Evolutionary conservation across 1,140 invertebrate genomes (phyloP).

Genomic region (Chlorops oryzae): DNA sequence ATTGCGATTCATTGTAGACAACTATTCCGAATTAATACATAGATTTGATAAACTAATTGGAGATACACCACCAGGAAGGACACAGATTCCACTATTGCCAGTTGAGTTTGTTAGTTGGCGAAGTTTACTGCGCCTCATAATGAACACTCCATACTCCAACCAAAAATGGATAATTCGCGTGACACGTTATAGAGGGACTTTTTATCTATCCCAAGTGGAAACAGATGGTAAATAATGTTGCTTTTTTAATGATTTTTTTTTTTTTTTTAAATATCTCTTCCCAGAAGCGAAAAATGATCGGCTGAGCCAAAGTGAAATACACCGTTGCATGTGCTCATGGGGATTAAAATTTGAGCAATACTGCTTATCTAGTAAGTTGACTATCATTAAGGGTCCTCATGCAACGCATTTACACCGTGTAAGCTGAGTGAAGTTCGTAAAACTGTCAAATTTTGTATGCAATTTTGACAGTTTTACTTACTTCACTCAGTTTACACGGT

Average conservation of each 20-base stretch:
- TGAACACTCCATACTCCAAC: slow-evolving; percentile 59
- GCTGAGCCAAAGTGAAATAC: slow-evolving; percentile 48
- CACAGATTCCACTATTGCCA: slow-evolving; percentile 12
- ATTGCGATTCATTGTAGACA: slow-evolving; percentile 50
- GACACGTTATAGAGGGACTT: slow-evolving; percentile 58
- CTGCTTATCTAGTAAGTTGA: slow-evolving; percentile 54
- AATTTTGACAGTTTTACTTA: no score
- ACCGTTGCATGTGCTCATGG: slow-evolving; percentile 59
- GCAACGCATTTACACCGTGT: no score
- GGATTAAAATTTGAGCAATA: slow-evolving; percentile 80
- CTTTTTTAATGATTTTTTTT: no score
- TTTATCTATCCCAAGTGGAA: slow-evolving; percentile 63
- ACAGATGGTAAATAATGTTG: no score
- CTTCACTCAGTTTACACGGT: no score
- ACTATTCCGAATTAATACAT: slow-evolving; percentile 39
- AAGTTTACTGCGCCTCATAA: slow-evolving; percentile 60
- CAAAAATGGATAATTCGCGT: slow-evolving; percentile 66
- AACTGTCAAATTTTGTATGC: no score
- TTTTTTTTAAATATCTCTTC: no score
- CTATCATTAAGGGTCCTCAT: no score
- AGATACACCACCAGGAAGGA: slow-evolving; percentile 11
- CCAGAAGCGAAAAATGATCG: slow-evolving; percentile 50
- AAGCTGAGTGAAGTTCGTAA: no score
- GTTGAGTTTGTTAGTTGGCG: slow-evolving; percentile 64
- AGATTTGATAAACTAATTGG: slow-evolving; percentile 7